Evolutionary conservation across 2,113 vertebrate genomes (phyloP).

Genomic region (Emydocephalus ijimae): DNA sequence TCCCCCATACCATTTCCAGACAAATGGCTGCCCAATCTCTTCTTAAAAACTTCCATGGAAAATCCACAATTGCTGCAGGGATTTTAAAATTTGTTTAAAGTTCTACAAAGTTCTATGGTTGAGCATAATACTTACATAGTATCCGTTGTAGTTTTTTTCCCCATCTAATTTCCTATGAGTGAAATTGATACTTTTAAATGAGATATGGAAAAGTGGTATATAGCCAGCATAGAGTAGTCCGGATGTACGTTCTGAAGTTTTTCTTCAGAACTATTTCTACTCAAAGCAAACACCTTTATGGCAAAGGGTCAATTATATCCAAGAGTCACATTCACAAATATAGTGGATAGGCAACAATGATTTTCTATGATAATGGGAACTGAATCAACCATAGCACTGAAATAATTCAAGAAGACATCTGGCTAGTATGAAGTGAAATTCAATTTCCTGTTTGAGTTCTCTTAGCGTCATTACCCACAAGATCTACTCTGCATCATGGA

Average conservation of each 20-base stretch:
- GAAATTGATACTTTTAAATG: background rate
- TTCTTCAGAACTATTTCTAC: background rate
- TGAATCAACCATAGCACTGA: background rate
- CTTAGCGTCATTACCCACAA: background rate
- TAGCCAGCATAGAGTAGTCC: background rate
- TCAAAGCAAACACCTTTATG: background rate
- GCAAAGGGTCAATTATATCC: background rate
- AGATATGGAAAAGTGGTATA: background rate
- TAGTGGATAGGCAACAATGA: background rate
- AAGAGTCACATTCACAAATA: background rate
- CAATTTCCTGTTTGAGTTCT: background rate
- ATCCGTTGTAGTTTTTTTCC: background rate
- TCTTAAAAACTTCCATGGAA: background rate
- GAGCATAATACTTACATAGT: background rate
- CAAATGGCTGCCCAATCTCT: background rate
- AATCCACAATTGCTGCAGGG: background rate
- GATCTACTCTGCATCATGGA: background rate
- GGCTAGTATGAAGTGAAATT: background rate
- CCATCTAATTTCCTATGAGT: background rate
- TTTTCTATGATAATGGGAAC: background rate
- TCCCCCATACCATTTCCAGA: background rate
- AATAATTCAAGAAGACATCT: background rate
- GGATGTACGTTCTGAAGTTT: background rate
- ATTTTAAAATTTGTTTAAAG: background rate
- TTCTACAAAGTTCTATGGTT: background rate